Percentiles rank a stretch among this genome's conserved stretches.
Conservation (phyloP, 2,888 invertebrate species). For the Parnassius mnemosyne region DNA sequence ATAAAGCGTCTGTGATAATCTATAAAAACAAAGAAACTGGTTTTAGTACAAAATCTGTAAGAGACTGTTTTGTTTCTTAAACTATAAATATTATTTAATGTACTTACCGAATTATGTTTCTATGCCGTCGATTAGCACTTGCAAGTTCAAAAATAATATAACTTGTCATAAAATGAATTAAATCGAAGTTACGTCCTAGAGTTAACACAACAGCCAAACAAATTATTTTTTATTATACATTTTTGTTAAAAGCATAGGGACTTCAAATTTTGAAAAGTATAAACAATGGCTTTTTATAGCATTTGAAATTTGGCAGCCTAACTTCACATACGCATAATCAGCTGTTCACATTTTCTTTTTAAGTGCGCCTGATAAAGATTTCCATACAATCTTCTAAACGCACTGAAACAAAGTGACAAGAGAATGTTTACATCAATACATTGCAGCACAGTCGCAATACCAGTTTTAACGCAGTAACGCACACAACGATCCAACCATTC, state of each 20-base stretch:
- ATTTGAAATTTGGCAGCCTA: conserved; percentile 28
- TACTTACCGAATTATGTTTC: conserved; percentile 14
- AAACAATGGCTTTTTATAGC: conserved; percentile 34
- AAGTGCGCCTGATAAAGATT: conserved; percentile 49
- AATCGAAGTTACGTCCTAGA: too few species aligned
- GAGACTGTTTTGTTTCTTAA: conserved; percentile 1
- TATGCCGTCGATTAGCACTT: neutral
- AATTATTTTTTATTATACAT: conserved; percentile 15
- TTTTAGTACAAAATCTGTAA: conserved; percentile 8
- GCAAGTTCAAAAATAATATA: conserved; percentile 5
- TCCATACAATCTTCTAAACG: conserved; percentile 61
- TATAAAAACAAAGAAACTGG: conserved; percentile 15
- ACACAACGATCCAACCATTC: conserved; percentile 44
- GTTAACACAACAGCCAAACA: conserved; percentile 8
- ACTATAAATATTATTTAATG: conserved; percentile 3
- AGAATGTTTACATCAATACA: conserved; percentile 75
- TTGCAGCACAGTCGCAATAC: conserved; percentile 57
- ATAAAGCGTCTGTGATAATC: conserved; percentile 24
- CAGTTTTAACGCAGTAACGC: conserved; percentile 53
- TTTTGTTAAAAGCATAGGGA: conserved; percentile 17
- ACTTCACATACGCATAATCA: conserved; percentile 41
- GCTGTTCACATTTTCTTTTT: conserved; percentile 64
- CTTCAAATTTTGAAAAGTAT: conserved; percentile 7
- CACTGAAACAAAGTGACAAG: conserved; percentile 71
- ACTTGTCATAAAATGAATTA: neutral